A percentile compares a stretch with the other conserved stretches of the same genome.
These are phyloP conservation scores for Scaptomyza pallida DNA, from an alignment of 1,140 invertebrate genomes.

Conservation along the genomic window DNA sequence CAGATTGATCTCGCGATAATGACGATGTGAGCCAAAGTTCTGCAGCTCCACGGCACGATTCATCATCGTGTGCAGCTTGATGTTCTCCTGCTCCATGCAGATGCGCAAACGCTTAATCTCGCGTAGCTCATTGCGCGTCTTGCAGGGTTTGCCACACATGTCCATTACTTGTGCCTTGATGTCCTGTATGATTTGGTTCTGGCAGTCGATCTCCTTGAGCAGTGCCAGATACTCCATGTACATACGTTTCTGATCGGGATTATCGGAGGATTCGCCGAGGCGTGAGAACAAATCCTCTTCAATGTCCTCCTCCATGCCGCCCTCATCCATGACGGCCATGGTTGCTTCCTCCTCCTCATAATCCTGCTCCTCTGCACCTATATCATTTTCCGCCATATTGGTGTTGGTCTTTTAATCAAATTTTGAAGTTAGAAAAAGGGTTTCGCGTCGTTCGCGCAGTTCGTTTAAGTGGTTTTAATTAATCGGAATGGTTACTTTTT, in stretches of 20 bases:
- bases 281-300: constrained; percentile 71
- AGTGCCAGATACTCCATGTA: constrained; percentile 74
- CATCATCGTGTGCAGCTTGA: constrained; percentile 73
- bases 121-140: constrained; percentile 63
- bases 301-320: constrained; percentile 51
- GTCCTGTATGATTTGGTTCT: constrained; percentile 72
- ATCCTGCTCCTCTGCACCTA: constrained; percentile 53
- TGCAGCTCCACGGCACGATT: constrained; percentile 70
- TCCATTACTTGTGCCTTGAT: constrained; percentile 71
- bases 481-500: neutral
- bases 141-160: constrained; percentile 67
- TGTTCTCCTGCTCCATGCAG: constrained; percentile 80
- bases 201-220: constrained; percentile 79
- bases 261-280: constrained; percentile 69
- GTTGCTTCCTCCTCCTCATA: constrained; percentile 60
- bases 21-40: constrained; percentile 71
- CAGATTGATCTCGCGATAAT: constrained; percentile 64
- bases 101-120: constrained; percentile 71
- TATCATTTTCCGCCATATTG: constrained; percentile 57
- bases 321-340: constrained; percentile 43
- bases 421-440: neutral
- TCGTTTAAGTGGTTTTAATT: neutral
- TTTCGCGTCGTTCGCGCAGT: neutral
- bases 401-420: neutral
- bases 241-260: constrained; percentile 76